Conservation (phyloP, 2,797 vertebrate genomes). For the Galago senegalensis region DNA sequence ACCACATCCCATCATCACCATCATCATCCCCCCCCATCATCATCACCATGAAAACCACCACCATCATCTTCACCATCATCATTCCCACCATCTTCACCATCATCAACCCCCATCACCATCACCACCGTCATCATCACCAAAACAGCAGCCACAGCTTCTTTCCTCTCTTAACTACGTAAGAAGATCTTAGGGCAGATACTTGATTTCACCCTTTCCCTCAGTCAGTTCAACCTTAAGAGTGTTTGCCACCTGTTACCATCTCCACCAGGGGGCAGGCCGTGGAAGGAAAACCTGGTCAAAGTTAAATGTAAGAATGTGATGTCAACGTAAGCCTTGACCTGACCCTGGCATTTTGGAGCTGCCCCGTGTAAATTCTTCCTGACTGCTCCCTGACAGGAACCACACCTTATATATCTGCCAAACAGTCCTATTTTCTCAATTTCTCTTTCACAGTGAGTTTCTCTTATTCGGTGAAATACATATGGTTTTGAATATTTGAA, state of each 20-base stretch:
- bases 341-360: background rate
- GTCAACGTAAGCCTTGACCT: background rate
- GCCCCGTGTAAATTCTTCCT: background rate
- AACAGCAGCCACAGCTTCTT: background rate
- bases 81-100: accelerated
- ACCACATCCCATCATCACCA: background rate
- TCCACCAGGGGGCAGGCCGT: constrained; percentile 67
- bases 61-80: accelerated
- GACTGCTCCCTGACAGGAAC: background rate
- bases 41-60: accelerated
- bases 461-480: background rate
- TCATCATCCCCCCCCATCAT: background rate
- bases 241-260: background rate
- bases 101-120: no score
- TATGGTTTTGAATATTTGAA: constrained; percentile 60
- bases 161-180: background rate
- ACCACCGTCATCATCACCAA: accelerated
- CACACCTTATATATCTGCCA: background rate
- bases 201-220: background rate
- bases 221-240: background rate
- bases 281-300: background rate
- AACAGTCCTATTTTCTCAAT: background rate
- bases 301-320: background rate
- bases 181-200: background rate
- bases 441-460: background rate